Percentiles rank a stretch among this genome's conserved stretches.
phyloP scores from a whole-genome alignment of 2,888 invertebrate genomes.

The Acanthopleura granulata region DNA sequence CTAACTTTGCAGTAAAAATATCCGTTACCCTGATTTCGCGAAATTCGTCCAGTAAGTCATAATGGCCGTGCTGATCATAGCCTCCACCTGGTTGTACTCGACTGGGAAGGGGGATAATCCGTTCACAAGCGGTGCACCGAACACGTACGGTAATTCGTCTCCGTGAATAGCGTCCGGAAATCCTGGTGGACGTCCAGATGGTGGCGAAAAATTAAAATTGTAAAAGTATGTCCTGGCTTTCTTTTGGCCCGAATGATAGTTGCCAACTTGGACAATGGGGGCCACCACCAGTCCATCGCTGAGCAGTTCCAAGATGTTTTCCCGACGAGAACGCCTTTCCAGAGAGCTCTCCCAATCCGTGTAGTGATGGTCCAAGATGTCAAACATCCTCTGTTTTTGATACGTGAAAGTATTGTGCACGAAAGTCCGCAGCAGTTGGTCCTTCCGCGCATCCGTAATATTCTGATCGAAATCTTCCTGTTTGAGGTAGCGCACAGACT shows the following conservation, averaged over 20 bases:
- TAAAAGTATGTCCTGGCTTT: constrained; percentile 73
- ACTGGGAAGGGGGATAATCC: constrained; percentile 63
- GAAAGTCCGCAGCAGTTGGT: constrained; percentile 85
- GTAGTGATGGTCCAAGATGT: constrained; percentile 96
- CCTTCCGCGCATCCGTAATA: constrained; percentile 89
- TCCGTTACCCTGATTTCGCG: constrained; percentile 64
- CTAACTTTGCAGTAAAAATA: not conserved
- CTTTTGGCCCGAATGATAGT: constrained; percentile 79
- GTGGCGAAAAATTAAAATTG: constrained; percentile 81
- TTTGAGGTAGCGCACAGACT: constrained; percentile 91
- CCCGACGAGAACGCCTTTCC: constrained; percentile 85
- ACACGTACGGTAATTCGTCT: constrained; percentile 65
- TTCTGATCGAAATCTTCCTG: constrained; percentile 87
- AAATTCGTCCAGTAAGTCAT: constrained; percentile 68
- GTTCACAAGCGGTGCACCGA: constrained; percentile 65
- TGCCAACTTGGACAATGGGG: constrained; percentile 88
- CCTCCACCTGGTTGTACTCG: constrained; percentile 52
- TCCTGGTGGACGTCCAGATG: constrained; percentile 71
- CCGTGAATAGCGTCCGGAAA: constrained; percentile 44
- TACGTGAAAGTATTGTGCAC: constrained; percentile 94
- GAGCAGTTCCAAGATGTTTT: constrained; percentile 88
- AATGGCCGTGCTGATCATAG: constrained; percentile 60
- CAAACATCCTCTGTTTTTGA: constrained; percentile 91
- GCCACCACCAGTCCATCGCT: constrained; percentile 89
- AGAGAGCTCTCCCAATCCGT: constrained; percentile 84